Base-by-base conservation (phyloP, 2,113 vertebrate species). In the Scomber colias region DNA sequence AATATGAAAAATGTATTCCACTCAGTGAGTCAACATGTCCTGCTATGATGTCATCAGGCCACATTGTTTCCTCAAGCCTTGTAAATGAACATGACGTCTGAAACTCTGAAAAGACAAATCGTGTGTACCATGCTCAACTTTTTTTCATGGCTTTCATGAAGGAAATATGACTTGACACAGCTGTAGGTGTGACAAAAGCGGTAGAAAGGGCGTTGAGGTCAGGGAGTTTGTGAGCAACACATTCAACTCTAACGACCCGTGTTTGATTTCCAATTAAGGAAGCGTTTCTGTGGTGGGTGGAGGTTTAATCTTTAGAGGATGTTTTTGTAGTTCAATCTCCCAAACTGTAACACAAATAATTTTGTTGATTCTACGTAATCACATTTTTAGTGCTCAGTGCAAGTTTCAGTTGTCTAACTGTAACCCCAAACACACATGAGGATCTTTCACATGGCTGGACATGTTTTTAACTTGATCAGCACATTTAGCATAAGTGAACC, bases 21-120 rank as follows among this genome's bases (percentile, higher is more conserved):
- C 49, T 68, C 45, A 14, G 63, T 71, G 79, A 84, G 62, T 88
- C 74, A 75, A 56, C 73, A 45, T 19, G 45, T 83, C 48, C 61
- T 71, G 59, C 27, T 49, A 66, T 77, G 76, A 70, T 57, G 74
- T 85, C 76, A 71, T 71, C 65, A 46, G 53, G 53, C 62, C 40
- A 24, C 60, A 62, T n/a, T 73, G 57, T 75, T 49, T 83, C 64
- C 71, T 63, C 62, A 46, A 54, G 44, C 21, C 3, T 45, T 83
- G 79, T 79, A 72, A 82, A 83, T 55, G 64, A 35, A 73, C n/a
- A 31, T 67, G 77, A 81, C 10, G 51, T 74, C 69, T 76, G 76
- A 61, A 30, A 24, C 5, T 21, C 12, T 30, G 14, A 40, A 12
- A 14, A 24, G 46, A 14, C 48, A 55, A 24, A 40, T 48, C 44